A percentile compares a stretch with the other conserved stretches of the same genome.
These are phyloP conservation scores for Rhimphoctona megacephalus DNA, from an alignment of 2,888 invertebrate genomes.

Conservation along the genomic window DNA sequence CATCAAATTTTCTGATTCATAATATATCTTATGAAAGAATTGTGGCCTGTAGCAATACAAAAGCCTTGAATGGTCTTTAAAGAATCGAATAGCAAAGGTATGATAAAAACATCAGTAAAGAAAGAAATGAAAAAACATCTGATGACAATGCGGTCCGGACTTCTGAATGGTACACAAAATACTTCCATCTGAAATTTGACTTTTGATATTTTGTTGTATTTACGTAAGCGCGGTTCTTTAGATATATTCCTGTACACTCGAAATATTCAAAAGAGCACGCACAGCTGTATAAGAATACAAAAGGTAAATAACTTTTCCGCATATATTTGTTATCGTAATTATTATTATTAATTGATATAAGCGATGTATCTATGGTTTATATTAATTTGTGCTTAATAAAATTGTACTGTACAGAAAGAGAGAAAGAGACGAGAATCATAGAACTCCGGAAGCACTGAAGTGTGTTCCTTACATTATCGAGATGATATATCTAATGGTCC, in stretches of 20 bases:
- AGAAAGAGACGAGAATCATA: neutral
- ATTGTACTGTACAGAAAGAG: neutral
- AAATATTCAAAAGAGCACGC: neutral
- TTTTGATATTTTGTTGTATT: neutral
- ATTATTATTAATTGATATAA: too few species aligned
- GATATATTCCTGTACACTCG: neutral
- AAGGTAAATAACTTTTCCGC: neutral
- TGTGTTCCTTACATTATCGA: constrained; percentile 35
- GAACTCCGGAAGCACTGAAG: constrained; percentile 24
- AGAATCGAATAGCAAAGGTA: neutral
- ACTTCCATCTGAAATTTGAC: neutral
- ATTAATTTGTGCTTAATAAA: neutral
- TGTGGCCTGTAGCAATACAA: neutral
- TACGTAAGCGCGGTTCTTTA: constrained; percentile 1
- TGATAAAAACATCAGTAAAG: constrained; percentile 29
- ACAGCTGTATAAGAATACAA: neutral
- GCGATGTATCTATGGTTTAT: too few species aligned
- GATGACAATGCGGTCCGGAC: constrained; percentile 17
- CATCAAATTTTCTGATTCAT: neutral
- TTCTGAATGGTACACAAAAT: constrained; percentile 16
- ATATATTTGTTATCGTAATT: too few species aligned
- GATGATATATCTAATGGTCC: constrained; percentile 43
- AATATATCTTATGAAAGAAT: neutral
- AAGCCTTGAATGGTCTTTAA: constrained; percentile 1
- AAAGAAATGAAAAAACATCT: constrained; percentile 17